These are phyloP conservation scores for Cotesia glomerata DNA, from an alignment of 1,140 invertebrate species.

Conservation along the genomic window DNA sequence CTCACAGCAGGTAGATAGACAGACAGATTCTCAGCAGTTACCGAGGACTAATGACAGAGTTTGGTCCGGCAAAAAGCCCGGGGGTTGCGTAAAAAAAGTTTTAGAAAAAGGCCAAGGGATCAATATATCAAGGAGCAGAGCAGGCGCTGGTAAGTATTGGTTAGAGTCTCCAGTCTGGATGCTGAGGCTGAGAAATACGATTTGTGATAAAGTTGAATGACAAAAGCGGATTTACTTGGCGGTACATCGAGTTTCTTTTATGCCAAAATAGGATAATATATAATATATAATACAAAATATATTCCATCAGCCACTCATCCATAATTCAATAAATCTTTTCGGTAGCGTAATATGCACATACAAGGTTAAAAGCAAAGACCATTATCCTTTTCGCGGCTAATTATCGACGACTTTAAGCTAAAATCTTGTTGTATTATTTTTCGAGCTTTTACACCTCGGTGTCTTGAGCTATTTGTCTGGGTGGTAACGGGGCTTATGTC, in stretches of 20 bases:
- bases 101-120: too few relatives aligned
- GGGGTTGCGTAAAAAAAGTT: too few relatives aligned
- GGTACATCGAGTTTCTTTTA: neutral
- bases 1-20: too few relatives aligned
- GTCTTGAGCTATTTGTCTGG: neutral
- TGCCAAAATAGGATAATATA: conserved; percentile 12
- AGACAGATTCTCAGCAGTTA: too few relatives aligned
- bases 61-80: too few relatives aligned
- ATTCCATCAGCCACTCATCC: conserved; percentile 1
- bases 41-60: too few relatives aligned
- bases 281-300: neutral
- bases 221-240: neutral
- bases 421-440: conserved; percentile 9
- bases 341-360: too few relatives aligned
- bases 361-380: neutral
- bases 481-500: neutral
- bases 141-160: neutral
- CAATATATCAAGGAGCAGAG: too few relatives aligned
- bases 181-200: neutral
- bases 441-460: neutral
- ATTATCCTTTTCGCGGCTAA: neutral
- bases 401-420: conserved; percentile 3
- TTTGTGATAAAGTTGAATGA: neutral
- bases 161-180: neutral
- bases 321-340: conserved; percentile 18